Base-by-base conservation (phyloP, 2,797 vertebrate species). In the Notamacropus eugenii region DNA sequence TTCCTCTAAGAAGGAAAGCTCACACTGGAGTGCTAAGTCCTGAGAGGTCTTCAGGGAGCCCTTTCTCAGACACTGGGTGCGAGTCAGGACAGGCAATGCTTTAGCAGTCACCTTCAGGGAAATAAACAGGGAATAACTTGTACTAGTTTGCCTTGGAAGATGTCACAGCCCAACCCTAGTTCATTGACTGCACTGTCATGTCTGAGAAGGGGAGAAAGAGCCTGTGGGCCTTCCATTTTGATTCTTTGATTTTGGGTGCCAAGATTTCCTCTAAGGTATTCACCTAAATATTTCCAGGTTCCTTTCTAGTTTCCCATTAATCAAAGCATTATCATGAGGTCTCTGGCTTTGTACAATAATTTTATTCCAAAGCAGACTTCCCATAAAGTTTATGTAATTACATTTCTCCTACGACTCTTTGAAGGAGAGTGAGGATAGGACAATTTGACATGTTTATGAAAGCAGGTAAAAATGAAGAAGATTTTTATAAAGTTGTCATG, bases 121-220 rank as follows among this genome's bases (percentile, higher is more conserved):
- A 98, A 96, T 96, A 97, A 96, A 97, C 97, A 97, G 96, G 97
- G 97, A 97, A 97, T 96, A 97, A 97, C 97, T 97, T 98, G 98
- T 92, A 95, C 97, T 97, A 95, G 96, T 97, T 97, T 98, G 98
- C 97, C 97, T 98, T 97, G 97, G 97, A 97, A 97, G 97, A 97
- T 96, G 97, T 96, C 94, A 96, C 95, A 97, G 95, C 97, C 98
- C 97, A 96, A 94, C 97, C 97, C 97, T 96, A 96, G 94, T 97
- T 97, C 97, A 97, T 97, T 97, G 74, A 87, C 22, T 87, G 40
- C 40, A 50, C 40, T 50, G 40, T 87, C 74, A 97, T 96, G 97
- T 97, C 97, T 98, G 97, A 98, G 97, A 96, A 97, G 95, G 97
- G 97, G 97, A 98, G 74, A 97, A 97, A 96, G 95, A 92, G 97